Evolutionary conservation across 2,113 vertebrate species (phyloP), one percentile per base, ranked within the genome.

Genomic region (Odontophorus gujanensis): DNA sequence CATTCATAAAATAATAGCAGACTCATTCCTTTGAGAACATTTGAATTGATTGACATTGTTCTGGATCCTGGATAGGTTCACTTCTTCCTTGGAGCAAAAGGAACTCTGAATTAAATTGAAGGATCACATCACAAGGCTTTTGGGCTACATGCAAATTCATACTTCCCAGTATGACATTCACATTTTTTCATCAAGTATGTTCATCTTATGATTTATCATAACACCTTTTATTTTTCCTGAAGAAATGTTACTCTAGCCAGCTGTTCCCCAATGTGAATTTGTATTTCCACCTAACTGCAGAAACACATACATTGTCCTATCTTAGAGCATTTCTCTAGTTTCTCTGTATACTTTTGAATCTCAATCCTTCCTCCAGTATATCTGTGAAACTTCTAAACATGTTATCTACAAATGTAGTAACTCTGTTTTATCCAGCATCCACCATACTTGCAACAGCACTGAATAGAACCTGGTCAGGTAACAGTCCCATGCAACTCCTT

Each of bases 201-300:
- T 78, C 25, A 38, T 51, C n/a, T 92, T 74, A 45, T 0, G 0
- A 20, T 42, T 84, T 9, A 48, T 47, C 17, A 9, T 48, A 48
- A 59, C 22, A 34, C 10, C 21, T 17, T 36, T 45, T 38, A 32
- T 21, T 25, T 1, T 2, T 1, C 16, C 13, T 43, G 8, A 62
- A 66, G n/a, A 47, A 73, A 21, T 69, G 3, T 16, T 65, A 3
- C 16, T 65, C 42, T 63, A 61, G 30, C 43, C 24, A 40, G 36
- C 22, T 63, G 66, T 36, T 92, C 11, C 20, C 21, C 14, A 43
- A 2, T 8, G 4, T 9, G 24, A 73, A 34, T 13, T 9, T 72
- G 3, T 13, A 59, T 87, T 91, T 62, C 45, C 50, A 78, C 11
- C 17, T 30, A 61, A 77, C 16, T 28, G 8, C 61, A 34, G 55